Conservation (phyloP, 2,888 invertebrate genomes). For the Drosophila pseudotakahashii region DNA sequence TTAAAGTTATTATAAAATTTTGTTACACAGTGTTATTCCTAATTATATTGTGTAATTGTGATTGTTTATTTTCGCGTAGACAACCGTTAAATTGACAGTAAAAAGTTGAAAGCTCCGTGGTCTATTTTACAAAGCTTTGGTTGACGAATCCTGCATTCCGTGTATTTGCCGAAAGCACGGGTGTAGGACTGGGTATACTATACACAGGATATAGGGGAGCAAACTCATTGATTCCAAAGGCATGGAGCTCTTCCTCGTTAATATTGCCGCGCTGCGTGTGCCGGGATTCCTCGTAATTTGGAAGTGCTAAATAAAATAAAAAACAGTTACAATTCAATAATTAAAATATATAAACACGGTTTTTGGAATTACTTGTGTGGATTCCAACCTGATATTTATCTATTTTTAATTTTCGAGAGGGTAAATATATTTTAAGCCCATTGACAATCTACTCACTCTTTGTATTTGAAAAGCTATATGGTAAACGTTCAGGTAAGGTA, state of each 20-base stretch:
- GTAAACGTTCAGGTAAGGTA: too few species aligned
- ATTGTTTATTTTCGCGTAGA: neutral
- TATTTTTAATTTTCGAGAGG: too few species aligned
- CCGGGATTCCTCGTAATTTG: slow-evolving; percentile 81
- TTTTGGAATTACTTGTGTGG: neutral
- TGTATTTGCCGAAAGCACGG: slow-evolving; percentile 40
- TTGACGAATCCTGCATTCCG: slow-evolving; percentile 58
- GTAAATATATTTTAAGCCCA: too few species aligned
- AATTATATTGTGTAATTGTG: too few species aligned
- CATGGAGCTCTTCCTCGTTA: slow-evolving; percentile 76
- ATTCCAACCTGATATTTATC: too few species aligned
- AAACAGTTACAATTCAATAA: neutral
- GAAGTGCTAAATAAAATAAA: slow-evolving; percentile 58
- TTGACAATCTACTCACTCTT: too few species aligned
- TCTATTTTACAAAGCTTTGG: slow-evolving; percentile 62
- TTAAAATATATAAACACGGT: neutral
- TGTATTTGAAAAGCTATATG: too few species aligned
- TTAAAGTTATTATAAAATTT: too few species aligned
- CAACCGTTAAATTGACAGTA: neutral
- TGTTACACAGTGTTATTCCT: too few species aligned
- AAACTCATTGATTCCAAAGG: slow-evolving; percentile 76
- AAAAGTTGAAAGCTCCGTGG: neutral
- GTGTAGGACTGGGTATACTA: slow-evolving; percentile 66
- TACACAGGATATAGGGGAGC: slow-evolving; percentile 83
- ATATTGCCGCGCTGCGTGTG: slow-evolving; percentile 77